Evolutionary conservation across 1,140 invertebrate genomes (phyloP).

Genomic region (Papilio polyxenes): DNA sequence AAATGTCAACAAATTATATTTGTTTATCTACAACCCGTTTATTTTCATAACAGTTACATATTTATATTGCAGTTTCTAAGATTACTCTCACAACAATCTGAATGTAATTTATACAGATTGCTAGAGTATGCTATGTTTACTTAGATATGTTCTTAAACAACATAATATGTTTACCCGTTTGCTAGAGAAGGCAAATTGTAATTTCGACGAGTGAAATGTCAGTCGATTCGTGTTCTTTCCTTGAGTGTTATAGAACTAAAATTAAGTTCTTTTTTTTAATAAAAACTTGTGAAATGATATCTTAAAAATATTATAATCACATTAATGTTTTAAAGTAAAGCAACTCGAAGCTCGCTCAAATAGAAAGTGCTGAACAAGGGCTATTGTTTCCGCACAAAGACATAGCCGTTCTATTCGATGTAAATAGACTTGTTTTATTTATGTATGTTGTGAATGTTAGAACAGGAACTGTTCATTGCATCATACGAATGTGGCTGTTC

Average conservation of each 20-base stretch:
- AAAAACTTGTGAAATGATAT: no score
- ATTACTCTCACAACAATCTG: slow-evolving; percentile 1
- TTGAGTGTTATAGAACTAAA: not conserved
- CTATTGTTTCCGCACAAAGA: slow-evolving; percentile 17
- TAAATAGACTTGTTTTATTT: slow-evolving; percentile 21
- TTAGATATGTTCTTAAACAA: not conserved
- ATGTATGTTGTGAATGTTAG: slow-evolving; percentile 12
- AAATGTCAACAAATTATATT: not conserved
- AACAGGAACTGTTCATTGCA: slow-evolving; percentile 24
- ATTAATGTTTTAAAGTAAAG: not conserved
- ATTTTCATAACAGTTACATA: slow-evolving; percentile 11
- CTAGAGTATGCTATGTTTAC: not conserved
- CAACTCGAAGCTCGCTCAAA: not conserved
- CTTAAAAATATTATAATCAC: not conserved
- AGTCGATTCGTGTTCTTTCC: not conserved
- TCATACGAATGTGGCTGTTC: not conserved
- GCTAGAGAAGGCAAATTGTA: not conserved
- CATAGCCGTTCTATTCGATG: slow-evolving; percentile 19
- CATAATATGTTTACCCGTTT: not conserved
- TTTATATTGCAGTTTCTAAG: not conserved
- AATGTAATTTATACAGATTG: not conserved
- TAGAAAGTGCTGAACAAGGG: slow-evolving; percentile 26
- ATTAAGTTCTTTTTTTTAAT: no score
- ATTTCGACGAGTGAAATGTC: not conserved
- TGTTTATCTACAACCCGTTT: not conserved